These are phyloP conservation scores for Mylabris sibirica DNA, from an alignment of 2,888 invertebrate genomes.

Conservation along the genomic window DNA sequence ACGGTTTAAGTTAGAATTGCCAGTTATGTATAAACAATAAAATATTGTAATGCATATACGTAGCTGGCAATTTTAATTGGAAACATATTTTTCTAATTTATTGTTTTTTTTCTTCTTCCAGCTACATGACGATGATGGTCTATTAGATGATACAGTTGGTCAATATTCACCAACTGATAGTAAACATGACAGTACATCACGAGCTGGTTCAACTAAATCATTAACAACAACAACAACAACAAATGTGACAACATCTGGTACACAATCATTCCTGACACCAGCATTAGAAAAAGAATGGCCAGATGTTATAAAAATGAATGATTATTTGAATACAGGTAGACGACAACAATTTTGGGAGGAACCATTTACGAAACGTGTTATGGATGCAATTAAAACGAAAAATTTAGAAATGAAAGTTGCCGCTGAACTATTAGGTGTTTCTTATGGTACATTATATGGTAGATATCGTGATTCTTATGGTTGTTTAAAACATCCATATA, in stretches of 20 bases:
- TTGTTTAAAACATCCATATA: conserved; percentile 86
- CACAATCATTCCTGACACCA: conserved; percentile 55
- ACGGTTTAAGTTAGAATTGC: too few relatives aligned
- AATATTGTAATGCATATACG: too few relatives aligned
- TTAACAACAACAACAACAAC: conserved; percentile 35
- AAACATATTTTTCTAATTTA: neutral
- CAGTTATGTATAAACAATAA: too few relatives aligned
- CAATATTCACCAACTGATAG: conserved; percentile 43
- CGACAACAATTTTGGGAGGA: conserved; percentile 94
- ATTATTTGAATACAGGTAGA: conserved; percentile 84
- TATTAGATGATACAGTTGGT: conserved; percentile 48
- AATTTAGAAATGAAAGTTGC: conserved; percentile 94
- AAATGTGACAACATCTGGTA: conserved; percentile 50
- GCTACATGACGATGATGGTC: conserved; percentile 47
- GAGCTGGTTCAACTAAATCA: conserved; percentile 39
- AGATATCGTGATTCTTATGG: conserved; percentile 89
- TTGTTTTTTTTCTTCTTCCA: conserved; percentile 12
- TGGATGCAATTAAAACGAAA: conserved; percentile 90
- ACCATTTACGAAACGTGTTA: conserved; percentile 84
- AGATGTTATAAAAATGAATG: conserved; percentile 86
- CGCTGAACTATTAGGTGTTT: conserved; percentile 87
- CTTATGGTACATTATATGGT: conserved; percentile 90
- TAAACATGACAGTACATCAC: conserved; percentile 30
- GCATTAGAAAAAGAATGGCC: conserved; percentile 61
- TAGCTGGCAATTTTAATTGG: neutral